A percentile compares a stretch with the other conserved stretches of the same genome.
Conservation (phyloP, 1,140 invertebrate genomes). For the Phenacoccus solenopsis region DNA sequence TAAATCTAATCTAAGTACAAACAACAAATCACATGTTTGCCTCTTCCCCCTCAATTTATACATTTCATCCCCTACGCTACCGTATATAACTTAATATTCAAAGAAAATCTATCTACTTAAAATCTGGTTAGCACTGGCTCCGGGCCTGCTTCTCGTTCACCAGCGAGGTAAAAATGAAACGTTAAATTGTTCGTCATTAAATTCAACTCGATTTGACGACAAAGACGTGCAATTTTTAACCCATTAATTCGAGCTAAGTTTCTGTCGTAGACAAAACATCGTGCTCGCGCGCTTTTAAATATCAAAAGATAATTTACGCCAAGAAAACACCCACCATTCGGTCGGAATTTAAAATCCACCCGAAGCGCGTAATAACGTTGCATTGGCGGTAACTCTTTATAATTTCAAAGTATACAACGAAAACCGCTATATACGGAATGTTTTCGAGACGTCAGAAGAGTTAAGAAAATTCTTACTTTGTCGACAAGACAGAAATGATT, state of each 20-base stretch:
- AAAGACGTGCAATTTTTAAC: not conserved
- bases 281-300: not conserved
- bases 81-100: no score
- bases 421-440: not conserved
- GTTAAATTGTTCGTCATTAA: no score
- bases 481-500: conserved; percentile 1
- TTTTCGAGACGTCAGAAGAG: not conserved
- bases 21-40: no score
- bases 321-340: not conserved
- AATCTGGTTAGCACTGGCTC: no score
- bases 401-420: not conserved
- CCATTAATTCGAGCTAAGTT: not conserved
- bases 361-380: not conserved
- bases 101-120: no score
- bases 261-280: not conserved
- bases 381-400: not conserved
- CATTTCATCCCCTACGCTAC: no score
- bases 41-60: no score
- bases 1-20: no score
- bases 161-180: no score
- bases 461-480: not conserved
- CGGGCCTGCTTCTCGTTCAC: no score
- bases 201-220: no score
- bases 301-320: not conserved
- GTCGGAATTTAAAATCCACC: not conserved